These are phyloP conservation scores for Oeneis ivallda DNA, from an alignment of 2,888 invertebrate species.

Conservation along the genomic window DNA sequence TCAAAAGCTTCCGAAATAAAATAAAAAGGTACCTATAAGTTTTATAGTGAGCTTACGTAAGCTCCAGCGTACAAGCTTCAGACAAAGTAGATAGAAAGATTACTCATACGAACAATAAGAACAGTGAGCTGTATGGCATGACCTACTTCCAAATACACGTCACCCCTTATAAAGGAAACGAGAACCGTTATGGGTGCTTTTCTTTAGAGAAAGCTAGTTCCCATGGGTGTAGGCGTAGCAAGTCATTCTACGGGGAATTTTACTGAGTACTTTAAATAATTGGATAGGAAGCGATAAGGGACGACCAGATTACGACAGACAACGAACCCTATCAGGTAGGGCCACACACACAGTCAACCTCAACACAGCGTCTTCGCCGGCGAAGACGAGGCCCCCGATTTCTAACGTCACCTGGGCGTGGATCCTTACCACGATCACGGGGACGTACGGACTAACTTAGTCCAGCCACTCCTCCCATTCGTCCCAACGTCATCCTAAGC, in stretches of 20 bases:
- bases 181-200: constrained; percentile 32
- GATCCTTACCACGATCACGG: too few species aligned
- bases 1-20: not conserved
- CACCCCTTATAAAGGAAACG: constrained; percentile 30
- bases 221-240: constrained; percentile 19
- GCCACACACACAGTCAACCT: too few species aligned
- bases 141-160: constrained; percentile 31
- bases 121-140: constrained; percentile 15
- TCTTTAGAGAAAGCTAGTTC: constrained; percentile 28
- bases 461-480: too few species aligned
- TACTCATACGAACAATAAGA: constrained; percentile 22
- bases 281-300: not conserved
- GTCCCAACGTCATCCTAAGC: too few species aligned
- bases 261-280: not conserved
- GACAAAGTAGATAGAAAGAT: constrained; percentile 13
- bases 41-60: constrained; percentile 12
- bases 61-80: constrained; percentile 1
- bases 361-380: too few species aligned
- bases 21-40: not conserved
- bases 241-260: not conserved
- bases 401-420: too few species aligned
- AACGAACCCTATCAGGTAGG: too few species aligned
- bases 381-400: too few species aligned
- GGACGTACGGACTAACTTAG: too few species aligned
- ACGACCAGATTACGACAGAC: too few species aligned